A percentile compares a stretch with the other conserved stretches of the same genome.
These are phyloP conservation scores for Amiota mariae DNA, from an alignment of 2,888 invertebrate genomes.

Conservation along the genomic window DNA sequence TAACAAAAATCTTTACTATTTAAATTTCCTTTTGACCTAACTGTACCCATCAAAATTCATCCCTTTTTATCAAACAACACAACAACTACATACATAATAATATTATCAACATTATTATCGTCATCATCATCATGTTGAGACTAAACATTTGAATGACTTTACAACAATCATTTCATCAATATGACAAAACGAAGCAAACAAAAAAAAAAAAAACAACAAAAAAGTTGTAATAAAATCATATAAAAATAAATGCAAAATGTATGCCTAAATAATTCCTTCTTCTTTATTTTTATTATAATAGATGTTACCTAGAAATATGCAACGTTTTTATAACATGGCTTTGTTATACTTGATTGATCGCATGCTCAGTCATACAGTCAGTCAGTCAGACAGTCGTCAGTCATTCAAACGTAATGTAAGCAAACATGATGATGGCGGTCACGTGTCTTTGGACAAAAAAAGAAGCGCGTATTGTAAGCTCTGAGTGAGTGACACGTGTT, in stretches of 20 bases:
- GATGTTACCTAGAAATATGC: constrained; percentile 35
- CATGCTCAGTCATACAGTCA: constrained; percentile 50
- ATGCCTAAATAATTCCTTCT: constrained; percentile 17
- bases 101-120: too few species aligned
- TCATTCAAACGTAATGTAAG: constrained; percentile 68
- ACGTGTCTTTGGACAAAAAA: constrained; percentile 60
- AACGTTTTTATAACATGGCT: constrained; percentile 36
- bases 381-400: constrained; percentile 48
- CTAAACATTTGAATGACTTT: constrained; percentile 1
- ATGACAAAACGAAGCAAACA: not conserved
- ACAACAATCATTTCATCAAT: constrained; percentile 1
- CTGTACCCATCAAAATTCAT: too few species aligned
- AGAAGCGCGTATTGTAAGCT: constrained; percentile 57
- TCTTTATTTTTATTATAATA: constrained; percentile 39
- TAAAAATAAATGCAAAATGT: not conserved
- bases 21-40: too few species aligned
- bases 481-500: constrained; percentile 70
- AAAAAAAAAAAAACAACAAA: too few species aligned
- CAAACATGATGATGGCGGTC: constrained; percentile 73
- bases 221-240: not conserved
- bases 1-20: too few species aligned
- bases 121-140: not conserved
- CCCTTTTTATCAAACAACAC: too few species aligned
- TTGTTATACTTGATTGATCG: constrained; percentile 69
- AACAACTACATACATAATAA: too few species aligned